Conservation (phyloP, 2,113 vertebrate genomes). For the Microcebus lehilahytsara region DNA sequence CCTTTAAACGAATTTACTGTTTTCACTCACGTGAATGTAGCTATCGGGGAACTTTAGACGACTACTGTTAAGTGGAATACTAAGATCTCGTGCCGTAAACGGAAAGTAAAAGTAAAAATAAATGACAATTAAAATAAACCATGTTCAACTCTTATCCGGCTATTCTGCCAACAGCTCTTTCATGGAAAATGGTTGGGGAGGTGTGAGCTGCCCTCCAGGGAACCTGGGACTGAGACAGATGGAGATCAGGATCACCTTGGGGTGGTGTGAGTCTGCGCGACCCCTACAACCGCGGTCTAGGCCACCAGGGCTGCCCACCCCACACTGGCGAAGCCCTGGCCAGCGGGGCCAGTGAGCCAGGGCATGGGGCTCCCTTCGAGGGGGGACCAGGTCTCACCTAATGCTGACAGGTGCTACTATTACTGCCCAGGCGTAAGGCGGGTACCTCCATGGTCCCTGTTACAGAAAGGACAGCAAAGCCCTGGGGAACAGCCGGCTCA, state of each 20-base stretch:
- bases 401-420: not conserved
- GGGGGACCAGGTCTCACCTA: too few species aligned
- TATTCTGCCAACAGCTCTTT: not conserved
- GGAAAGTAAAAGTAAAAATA: not conserved
- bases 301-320: not conserved
- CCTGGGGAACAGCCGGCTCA: accelerated
- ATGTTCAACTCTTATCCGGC: not conserved
- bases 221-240: not conserved
- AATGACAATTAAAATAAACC: not conserved
- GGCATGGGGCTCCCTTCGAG: not conserved
- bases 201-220: not conserved
- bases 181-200: not conserved
- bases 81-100: not conserved
- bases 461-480: accelerated
- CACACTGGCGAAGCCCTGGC: too few species aligned
- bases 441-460: accelerated
- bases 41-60: not conserved
- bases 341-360: not conserved
- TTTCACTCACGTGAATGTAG: not conserved
- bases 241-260: accelerated
- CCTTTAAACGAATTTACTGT: not conserved
- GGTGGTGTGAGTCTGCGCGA: not conserved
- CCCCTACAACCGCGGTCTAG: not conserved
- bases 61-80: not conserved
- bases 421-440: not conserved